Evolutionary conservation across 2,888 invertebrate species (phyloP), one percentile per base, ranked within the genome.

Genomic region (Gerosis bhagava): DNA sequence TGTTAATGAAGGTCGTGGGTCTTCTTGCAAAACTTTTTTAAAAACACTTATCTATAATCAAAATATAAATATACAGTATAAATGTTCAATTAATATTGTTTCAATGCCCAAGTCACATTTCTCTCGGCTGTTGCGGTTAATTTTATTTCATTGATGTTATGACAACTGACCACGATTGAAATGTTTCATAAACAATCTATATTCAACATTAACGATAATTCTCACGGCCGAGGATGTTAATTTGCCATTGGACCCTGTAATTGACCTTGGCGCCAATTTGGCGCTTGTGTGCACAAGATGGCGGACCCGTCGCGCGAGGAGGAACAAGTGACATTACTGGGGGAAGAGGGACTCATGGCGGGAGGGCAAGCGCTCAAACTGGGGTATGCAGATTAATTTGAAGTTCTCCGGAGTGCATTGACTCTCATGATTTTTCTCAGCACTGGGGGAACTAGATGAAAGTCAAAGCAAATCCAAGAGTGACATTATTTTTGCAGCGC

Each of bases 341-440:
- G 97, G 86, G 98, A 98, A 90, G 98, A 98, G 91, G 96, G 95
- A 77, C 94, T 97, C 81, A 93, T 95, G 86, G 96, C 97, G 78
- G 96, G 96, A 87, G 97, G 97, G 90, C 98, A 98, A 92, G 96
- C 97, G 90, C 94, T 98, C 86, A 97, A 98, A 91, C 93, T 98
- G 90, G 98, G 98, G 98, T 98, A 96, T 95, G 93, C 74, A 62
- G 70, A 71, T 73, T 75, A 70, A 72, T 67, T 73, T 67, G 70
- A 65, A 65, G 73, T 77, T 75, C 78, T 66, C 60, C 50, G 78
- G 71, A 72, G 65, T 71, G 80, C 74, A 69, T 79, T 81, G 78
- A 83, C 77, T 76, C 77, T 73, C 46, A 46, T 39, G 15, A 45
- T 31, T 46, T 44, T 46, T 32, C 46, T 39, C 46, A 39, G 46